Conservation (phyloP, 2,113 vertebrate genomes). For the Microcebus jonahi region DNA sequence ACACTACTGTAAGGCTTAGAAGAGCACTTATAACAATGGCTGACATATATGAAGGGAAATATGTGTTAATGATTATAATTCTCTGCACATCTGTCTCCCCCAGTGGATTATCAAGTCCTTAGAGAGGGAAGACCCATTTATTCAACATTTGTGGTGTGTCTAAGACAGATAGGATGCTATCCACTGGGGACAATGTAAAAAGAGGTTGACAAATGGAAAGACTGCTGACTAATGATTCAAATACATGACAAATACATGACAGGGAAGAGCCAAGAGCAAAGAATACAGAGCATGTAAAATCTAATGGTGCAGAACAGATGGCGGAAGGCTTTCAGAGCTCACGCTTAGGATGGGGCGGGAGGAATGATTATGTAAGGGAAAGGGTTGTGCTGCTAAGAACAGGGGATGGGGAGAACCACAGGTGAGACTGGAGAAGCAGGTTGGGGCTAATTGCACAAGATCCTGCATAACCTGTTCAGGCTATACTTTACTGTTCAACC, state of each 20-base stretch:
- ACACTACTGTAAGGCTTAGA: background rate
- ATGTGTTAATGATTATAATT: background rate
- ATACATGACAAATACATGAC: background rate
- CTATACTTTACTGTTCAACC: background rate
- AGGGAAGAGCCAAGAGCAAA: background rate
- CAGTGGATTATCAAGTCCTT: background rate
- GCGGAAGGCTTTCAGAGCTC: background rate
- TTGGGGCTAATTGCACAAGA: background rate
- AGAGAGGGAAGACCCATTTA: background rate
- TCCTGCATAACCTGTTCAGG: slow-evolving; percentile 25
- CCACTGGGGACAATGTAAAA: background rate
- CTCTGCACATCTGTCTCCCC: background rate
- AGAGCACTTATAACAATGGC: background rate
- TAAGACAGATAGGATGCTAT: background rate
- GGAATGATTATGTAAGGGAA: background rate
- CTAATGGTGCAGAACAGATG: background rate
- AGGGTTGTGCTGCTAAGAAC: background rate
- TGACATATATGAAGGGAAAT: background rate
- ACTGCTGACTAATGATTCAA: background rate
- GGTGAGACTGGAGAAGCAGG: background rate
- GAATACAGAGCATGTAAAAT: background rate
- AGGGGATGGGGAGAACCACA: background rate
- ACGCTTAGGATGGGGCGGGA: background rate
- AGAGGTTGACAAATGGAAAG: background rate
- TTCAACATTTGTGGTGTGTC: background rate